Evolutionary conservation across 2,888 invertebrate genomes (phyloP).

Genomic region (Pseudanteris insignis): DNA sequence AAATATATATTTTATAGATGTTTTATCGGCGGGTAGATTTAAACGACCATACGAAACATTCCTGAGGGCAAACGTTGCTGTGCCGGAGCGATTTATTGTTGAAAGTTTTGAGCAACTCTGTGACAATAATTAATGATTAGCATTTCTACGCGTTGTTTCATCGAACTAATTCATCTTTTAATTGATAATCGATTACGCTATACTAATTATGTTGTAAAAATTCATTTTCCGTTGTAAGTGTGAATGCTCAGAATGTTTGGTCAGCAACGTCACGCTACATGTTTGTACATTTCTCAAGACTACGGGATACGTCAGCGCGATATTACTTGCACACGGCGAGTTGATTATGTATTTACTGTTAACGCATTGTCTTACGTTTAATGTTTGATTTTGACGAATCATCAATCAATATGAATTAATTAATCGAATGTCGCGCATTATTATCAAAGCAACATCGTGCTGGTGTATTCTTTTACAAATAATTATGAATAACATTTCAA

Average conservation of each 20-base stretch:
- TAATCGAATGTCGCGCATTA: conserved; percentile 20
- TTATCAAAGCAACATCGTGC: conserved; percentile 34
- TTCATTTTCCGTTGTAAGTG: conserved; percentile 21
- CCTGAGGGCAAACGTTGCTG: conserved; percentile 12
- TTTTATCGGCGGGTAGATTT: conserved; percentile 11
- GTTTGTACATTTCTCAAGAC: conserved; percentile 42
- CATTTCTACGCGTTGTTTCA: conserved; percentile 20
- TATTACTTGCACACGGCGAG: conserved; percentile 25
- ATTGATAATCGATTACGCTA: conserved; percentile 9
- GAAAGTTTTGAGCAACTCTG: conserved; percentile 20
- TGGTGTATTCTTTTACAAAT: conserved; percentile 33
- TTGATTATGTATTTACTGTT: conserved; percentile 25
- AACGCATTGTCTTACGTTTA: conserved; percentile 4
- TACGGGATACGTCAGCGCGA: conserved; percentile 41
- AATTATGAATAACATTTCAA: conserved; percentile 44
- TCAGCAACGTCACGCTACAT: conserved; percentile 36
- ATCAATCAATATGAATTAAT: no score
- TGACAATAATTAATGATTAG: conserved; percentile 23
- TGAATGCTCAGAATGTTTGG: conserved; percentile 41
- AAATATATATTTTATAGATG: conserved; percentile 27
- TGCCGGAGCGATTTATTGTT: conserved; percentile 17
- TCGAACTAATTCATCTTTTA: conserved; percentile 1
- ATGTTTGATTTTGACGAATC: background rate
- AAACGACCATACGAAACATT: conserved; percentile 10
- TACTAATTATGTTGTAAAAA: conserved; percentile 31